These are phyloP conservation scores for Lycia hirtaria DNA, from an alignment of 2,888 invertebrate genomes.

Conservation along the genomic window DNA sequence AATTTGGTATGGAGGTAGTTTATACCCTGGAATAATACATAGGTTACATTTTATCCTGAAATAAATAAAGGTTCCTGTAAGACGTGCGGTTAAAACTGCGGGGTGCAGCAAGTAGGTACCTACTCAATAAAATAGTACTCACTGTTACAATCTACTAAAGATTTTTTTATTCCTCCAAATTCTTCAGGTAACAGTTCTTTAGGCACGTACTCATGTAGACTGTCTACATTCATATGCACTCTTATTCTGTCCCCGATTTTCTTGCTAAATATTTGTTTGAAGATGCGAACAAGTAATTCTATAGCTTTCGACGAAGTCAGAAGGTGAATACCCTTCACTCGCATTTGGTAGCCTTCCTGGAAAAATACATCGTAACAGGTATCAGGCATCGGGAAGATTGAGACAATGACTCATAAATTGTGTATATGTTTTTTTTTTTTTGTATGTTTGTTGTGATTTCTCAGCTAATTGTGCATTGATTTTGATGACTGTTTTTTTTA, in stretches of 20 bases:
- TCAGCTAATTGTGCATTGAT: no score
- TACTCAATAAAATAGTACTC: conserved; percentile 12
- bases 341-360: conserved; percentile 59
- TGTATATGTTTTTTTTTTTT: no score
- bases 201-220: conserved; percentile 47
- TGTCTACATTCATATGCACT: conserved; percentile 46
- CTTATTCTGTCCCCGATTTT: conserved; percentile 53
- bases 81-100: no score
- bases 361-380: conserved; percentile 17
- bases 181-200: conserved; percentile 57
- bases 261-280: conserved; percentile 53
- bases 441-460: no score
- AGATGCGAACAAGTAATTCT: conserved; percentile 48
- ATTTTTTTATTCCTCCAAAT: conserved; percentile 55
- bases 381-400: not conserved
- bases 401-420: no score
- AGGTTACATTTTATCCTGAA: no score
- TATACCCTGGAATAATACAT: no score
- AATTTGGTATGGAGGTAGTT: no score
- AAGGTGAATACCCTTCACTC: conserved; percentile 57
- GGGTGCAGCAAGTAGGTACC: no score
- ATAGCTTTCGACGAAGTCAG: conserved; percentile 53
- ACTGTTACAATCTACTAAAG: conserved; percentile 42
- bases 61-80: no score
- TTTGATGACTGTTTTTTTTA: no score